Conservation (phyloP, 2,113 vertebrate species). For the Petrocephalus zakoni region DNA sequence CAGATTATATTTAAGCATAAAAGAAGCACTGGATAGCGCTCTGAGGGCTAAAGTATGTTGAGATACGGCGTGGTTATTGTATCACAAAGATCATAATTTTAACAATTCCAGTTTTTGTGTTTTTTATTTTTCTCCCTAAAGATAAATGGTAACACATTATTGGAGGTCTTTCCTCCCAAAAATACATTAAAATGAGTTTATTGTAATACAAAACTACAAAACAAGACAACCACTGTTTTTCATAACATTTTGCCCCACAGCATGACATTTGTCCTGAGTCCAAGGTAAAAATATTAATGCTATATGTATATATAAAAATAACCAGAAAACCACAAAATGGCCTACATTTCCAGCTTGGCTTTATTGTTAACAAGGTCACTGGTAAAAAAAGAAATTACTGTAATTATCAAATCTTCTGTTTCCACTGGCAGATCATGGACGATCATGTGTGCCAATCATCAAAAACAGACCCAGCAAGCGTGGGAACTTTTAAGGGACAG, state of each 20-base stretch:
- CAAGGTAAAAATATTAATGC: background rate
- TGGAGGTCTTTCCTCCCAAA: background rate
- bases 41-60: background rate
- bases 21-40: background rate
- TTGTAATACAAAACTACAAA: background rate
- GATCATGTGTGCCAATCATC: background rate
- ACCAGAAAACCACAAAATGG: background rate
- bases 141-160: constrained; percentile 5
- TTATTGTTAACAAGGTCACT: background rate
- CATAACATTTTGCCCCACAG: background rate
- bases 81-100: background rate
- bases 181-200: background rate
- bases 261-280: background rate
- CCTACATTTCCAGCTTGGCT: background rate
- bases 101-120: background rate
- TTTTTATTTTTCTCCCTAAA: background rate
- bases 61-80: background rate
- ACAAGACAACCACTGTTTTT: background rate
- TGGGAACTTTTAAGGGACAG: background rate
- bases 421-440: background rate
- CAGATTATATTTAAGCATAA: constrained; percentile 18
- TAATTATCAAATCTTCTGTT: background rate
- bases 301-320: background rate
- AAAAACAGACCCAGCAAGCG: background rate
- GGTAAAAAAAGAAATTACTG: background rate